phyloP scores from a whole-genome alignment of 2,113 vertebrate genomes.

The Thunnus thynnus region DNA sequence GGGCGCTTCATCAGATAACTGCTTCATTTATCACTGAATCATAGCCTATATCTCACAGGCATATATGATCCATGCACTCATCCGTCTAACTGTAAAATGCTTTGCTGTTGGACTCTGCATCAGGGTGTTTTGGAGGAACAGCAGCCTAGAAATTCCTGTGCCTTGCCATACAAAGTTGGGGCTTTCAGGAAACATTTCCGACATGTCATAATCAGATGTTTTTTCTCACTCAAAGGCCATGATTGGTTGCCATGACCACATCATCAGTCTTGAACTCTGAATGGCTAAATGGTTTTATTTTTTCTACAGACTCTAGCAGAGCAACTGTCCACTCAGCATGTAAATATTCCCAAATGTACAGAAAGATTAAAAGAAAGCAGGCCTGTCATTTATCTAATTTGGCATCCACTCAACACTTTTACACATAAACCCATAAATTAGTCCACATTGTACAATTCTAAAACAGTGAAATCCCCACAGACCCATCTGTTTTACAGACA shows the following conservation, averaged over 20 bases:
- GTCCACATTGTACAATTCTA: conserved; percentile 11
- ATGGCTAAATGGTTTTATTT: neutral
- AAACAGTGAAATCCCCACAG: conserved; percentile 30
- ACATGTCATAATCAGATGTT: neutral
- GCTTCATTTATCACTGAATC: neutral
- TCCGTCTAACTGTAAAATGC: neutral
- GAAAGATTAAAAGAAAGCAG: neutral
- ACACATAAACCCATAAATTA: conserved; percentile 7
- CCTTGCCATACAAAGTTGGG: conserved; percentile 10
- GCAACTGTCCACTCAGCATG: neutral
- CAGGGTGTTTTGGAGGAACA: neutral
- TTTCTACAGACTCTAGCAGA: neutral
- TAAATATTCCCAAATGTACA: neutral
- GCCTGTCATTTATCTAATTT: conserved; percentile 4
- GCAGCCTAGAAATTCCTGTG: neutral
- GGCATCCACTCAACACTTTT: neutral
- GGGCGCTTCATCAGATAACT: neutral
- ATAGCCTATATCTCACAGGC: neutral
- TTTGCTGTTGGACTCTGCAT: neutral
- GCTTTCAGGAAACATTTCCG: conserved; percentile 1
- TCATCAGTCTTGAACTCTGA: neutral
- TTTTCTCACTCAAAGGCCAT: neutral
- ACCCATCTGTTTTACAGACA: conserved; percentile 42
- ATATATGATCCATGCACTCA: neutral
- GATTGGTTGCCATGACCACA: neutral